Evolutionary conservation across 2,888 invertebrate species (phyloP).

Genomic region (Pachycephus smyrnensis): DNA sequence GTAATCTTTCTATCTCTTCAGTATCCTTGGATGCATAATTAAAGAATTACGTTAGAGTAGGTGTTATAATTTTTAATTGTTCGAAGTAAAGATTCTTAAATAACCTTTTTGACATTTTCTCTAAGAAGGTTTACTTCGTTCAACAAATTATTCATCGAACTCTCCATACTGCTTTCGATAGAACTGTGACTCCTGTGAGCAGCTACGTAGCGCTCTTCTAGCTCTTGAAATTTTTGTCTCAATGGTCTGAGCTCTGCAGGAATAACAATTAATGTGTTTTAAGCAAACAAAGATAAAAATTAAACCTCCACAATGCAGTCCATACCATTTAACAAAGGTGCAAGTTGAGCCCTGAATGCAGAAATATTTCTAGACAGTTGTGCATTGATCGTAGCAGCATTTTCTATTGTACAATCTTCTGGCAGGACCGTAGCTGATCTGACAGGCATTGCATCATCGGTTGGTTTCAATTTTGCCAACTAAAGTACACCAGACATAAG

Average conservation of each 20-base stretch:
- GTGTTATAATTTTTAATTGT: not conserved
- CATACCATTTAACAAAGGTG: constrained; percentile 50
- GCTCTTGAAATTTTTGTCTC: constrained; percentile 74
- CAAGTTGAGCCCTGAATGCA: constrained; percentile 40
- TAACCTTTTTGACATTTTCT: constrained; percentile 70
- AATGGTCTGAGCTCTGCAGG: constrained; percentile 72
- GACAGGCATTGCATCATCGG: constrained; percentile 18
- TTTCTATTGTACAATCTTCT: constrained; percentile 45
- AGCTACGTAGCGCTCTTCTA: constrained; percentile 76
- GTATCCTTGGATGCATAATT: constrained; percentile 28
- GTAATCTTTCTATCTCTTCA: constrained; percentile 38
- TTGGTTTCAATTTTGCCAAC: constrained; percentile 30
- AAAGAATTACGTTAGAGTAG: constrained; percentile 1
- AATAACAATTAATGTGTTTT: not conserved
- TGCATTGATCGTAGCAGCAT: constrained; percentile 44
- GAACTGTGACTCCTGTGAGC: constrained; percentile 71
- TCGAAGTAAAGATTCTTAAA: constrained; percentile 56
- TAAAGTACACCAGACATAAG: constrained; percentile 2
- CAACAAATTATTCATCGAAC: constrained; percentile 67
- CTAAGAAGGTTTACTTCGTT: constrained; percentile 51
- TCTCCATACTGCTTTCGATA: constrained; percentile 69
- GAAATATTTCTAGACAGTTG: constrained; percentile 44
- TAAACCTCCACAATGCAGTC: not conserved
- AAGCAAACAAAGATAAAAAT: not conserved
- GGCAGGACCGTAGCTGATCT: constrained; percentile 29